These are phyloP conservation scores for Nasua narica DNA, from an alignment of 2,797 vertebrate species.

Conservation along the genomic window DNA sequence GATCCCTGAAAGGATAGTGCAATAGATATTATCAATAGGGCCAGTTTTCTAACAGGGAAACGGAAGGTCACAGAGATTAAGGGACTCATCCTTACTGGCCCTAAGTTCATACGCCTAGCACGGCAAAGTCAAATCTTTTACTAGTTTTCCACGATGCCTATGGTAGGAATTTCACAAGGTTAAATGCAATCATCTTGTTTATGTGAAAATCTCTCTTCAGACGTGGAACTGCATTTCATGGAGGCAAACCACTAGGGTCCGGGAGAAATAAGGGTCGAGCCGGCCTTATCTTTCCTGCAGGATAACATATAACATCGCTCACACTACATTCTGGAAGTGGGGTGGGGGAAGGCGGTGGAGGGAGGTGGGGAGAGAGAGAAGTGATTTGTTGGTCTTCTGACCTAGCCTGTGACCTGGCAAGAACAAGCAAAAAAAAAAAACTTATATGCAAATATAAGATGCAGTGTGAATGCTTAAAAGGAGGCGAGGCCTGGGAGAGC, in stretches of 20 bases:
- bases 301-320: not conserved
- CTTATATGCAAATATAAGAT: not conserved
- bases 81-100: not conserved
- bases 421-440: constrained; percentile 59
- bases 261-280: not conserved
- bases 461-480: not conserved
- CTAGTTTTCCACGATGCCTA: not conserved
- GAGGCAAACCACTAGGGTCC: not conserved
- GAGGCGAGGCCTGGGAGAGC: not conserved
- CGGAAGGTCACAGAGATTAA: not conserved
- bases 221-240: not conserved
- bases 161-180: not conserved
- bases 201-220: constrained; percentile 1
- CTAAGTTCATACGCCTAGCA: not conserved
- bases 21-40: not conserved
- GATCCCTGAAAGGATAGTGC: not conserved
- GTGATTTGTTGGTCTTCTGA: not conserved
- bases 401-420: not conserved
- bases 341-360: not conserved
- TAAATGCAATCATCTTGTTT: not conserved
- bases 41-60: not conserved
- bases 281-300: not conserved
- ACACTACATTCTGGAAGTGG: not conserved
- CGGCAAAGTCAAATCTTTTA: not conserved
- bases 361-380: not conserved